Evolutionary conservation across 2,888 invertebrate genomes (phyloP), one percentile per base, ranked within the genome.

Genomic region (Yponomeuta plumbellus): DNA sequence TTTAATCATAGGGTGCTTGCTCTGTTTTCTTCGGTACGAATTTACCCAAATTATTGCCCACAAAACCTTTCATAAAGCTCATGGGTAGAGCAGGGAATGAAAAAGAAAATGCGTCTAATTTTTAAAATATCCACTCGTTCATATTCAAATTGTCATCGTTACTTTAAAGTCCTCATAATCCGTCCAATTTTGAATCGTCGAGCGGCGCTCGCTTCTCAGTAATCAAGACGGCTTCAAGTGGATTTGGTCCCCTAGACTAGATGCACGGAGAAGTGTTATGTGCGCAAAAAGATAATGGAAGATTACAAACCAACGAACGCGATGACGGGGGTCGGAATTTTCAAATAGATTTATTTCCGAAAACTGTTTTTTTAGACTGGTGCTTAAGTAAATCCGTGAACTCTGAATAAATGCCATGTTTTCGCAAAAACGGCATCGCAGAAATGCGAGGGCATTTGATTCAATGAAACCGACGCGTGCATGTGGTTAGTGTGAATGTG

Each of bases 121-220:
- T 84, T 76, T 80, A 80, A 76, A 79, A 83, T 76, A 80, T 83
- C 81, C 84, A 81, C 80, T 83, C 84, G 81, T 84, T 85, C 86
- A 86, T 87, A 88, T 86, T 88, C 86, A 88, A 89, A 88, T 89
- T 84, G 90, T 87, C 88, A 86, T 88, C 85, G 86, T 81, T 80
- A 63, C 81, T 86, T 85, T 86, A 87, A 90, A 90, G 85, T 88
- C 88, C 87, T 88, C 88, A 86, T 90, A 91, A 91, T 91, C 90
- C 90, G 81, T 85, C 87, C 89, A 89, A 91, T 91, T 88, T 84
- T 85, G 84, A 85, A 85, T 80, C 83, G 84, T 79, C 79, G 83
- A 79, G 84, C 77, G 80, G 78, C 79, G 80, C 65, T 75, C 82
- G 85, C 84, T 80, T 80, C 85, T 83, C 78, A 79, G 88, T 87